A percentile compares a stretch with the other conserved stretches of the same genome.
phyloP scores from a whole-genome alignment of 2,797 vertebrate genomes.

The Coregonus ussuriensis region DNA sequence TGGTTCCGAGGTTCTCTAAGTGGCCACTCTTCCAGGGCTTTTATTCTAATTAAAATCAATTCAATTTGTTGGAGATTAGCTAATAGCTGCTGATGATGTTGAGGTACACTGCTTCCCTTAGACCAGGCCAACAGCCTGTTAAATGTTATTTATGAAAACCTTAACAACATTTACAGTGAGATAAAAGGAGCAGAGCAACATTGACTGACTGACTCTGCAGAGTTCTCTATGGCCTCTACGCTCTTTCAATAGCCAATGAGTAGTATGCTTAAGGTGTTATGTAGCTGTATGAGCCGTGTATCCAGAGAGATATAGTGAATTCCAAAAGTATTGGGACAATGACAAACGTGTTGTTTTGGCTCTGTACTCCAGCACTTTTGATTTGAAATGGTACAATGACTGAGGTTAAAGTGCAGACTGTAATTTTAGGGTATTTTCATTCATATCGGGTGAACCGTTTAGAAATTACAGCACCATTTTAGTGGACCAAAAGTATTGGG shows the following conservation, averaged over 20 bases:
- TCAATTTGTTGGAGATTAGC: conserved; percentile 71
- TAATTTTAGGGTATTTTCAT: no score
- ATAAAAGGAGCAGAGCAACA: conserved; percentile 6
- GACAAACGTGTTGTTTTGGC: no score
- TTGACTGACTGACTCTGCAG: conserved; percentile 10
- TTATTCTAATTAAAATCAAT: conserved; percentile 91
- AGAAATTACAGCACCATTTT: no score
- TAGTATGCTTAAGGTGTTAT: neutral
- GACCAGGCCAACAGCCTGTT: conserved; percentile 46
- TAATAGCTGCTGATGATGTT: conserved; percentile 75
- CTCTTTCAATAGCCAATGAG: neutral
- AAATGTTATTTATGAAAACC: conserved; percentile 57
- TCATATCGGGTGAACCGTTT: no score
- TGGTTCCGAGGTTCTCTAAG: conserved; percentile 52
- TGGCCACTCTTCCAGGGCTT: conserved; percentile 75
- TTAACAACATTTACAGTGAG: conserved; percentile 17
- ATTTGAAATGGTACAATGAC: no score
- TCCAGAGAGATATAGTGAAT: neutral
- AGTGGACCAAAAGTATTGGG: no score
- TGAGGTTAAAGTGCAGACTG: no score
- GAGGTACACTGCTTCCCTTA: conserved; percentile 65
- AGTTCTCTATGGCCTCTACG: neutral
- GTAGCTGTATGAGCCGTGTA: neutral
- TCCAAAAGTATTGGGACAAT: no score
- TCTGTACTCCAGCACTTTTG: no score